A percentile compares a stretch with the other conserved stretches of the same genome.
Conservation (phyloP, 2,113 vertebrate species). For the Nicator chloris region DNA sequence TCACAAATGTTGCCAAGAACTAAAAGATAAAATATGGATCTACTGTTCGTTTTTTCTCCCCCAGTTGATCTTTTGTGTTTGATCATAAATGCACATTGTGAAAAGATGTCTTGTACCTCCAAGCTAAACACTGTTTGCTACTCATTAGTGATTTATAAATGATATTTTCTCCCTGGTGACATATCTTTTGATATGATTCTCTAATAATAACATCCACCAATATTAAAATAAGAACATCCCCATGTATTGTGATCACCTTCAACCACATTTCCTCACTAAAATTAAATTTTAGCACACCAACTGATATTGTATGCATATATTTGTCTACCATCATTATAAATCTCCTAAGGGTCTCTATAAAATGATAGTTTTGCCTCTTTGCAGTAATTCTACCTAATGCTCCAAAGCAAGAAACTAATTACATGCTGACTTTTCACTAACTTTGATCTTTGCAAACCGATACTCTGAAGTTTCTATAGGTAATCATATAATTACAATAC, state of each 20-base stretch:
- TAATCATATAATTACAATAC: conserved; percentile 80
- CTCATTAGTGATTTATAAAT: conserved; percentile 99
- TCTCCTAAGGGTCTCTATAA: conserved; percentile 85
- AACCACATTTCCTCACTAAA: conserved; percentile 85
- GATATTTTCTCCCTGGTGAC: conserved; percentile 99
- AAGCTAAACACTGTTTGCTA: conserved; percentile 94
- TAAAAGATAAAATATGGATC: conserved; percentile 71
- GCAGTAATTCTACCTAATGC: conserved; percentile 85
- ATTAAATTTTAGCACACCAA: conserved; percentile 85
- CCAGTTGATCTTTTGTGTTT: conserved; percentile 78
- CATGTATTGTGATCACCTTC: conserved; percentile 87
- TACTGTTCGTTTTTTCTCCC: conserved; percentile 27
- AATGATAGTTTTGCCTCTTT: conserved; percentile 84
- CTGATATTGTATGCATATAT: conserved; percentile 85
- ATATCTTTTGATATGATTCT: conserved; percentile 97
- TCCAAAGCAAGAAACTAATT: conserved; percentile 86
- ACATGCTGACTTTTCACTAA: conserved; percentile 84
- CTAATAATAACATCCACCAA: conserved; percentile 96
- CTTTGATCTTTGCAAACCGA: conserved; percentile 81
- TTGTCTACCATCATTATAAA: conserved; percentile 86
- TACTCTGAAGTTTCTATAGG: conserved; percentile 79
- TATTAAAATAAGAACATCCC: conserved; percentile 94
- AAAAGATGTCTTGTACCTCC: conserved; percentile 84
- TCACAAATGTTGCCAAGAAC: conserved; percentile 60
- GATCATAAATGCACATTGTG: conserved; percentile 84